phyloP scores from a whole-genome alignment of 1,140 invertebrate species.

The Triops longicaudatus region DNA sequence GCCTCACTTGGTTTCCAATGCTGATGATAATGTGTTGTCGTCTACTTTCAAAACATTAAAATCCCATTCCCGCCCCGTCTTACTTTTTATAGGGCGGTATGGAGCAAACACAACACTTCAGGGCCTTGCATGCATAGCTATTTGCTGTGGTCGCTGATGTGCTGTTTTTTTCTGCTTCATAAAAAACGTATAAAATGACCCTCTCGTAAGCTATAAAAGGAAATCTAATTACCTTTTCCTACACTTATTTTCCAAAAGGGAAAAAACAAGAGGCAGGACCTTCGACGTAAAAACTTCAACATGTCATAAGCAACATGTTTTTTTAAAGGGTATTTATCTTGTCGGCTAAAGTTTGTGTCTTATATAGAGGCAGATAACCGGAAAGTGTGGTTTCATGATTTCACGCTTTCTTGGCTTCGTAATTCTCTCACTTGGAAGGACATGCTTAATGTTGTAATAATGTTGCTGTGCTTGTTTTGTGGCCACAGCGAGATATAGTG shows the following conservation, averaged over 20 bases:
- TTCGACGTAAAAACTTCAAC: not conserved
- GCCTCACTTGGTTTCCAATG: not conserved
- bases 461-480: conserved; percentile 2
- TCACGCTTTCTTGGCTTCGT: not conserved
- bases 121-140: not conserved
- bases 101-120: not conserved
- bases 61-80: not conserved
- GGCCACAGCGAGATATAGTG: not conserved
- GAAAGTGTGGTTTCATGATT: conserved; percentile 12
- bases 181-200: not conserved
- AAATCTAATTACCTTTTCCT: conserved; percentile 13
- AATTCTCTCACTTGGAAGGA: conserved; percentile 12
- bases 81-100: not conserved
- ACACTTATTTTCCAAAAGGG: not conserved
- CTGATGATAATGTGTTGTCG: not conserved
- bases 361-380: not conserved
- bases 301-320: not conserved
- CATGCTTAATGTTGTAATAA: conserved; percentile 4
- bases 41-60: not conserved
- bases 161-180: not conserved
- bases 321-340: not conserved
- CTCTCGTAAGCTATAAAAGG: not conserved
- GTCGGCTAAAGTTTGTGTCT: not conserved
- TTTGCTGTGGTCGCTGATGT: conserved; percentile 11
- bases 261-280: not conserved